These are phyloP conservation scores for Caenorhabditis imperialis DNA, from an alignment of 2,888 invertebrate species.

Conservation along the genomic window DNA sequence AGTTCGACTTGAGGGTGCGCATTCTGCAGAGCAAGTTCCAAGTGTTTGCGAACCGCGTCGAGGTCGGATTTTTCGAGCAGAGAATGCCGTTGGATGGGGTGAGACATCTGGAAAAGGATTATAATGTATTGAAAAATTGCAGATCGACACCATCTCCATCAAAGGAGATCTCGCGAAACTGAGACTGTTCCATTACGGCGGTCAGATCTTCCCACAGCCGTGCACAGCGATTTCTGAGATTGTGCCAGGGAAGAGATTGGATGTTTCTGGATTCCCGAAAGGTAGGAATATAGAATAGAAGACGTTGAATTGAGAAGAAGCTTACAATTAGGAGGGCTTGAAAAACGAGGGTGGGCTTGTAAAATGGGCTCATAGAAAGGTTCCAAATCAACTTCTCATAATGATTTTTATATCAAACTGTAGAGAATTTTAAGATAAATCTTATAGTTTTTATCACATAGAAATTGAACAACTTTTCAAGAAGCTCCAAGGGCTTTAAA, in stretches of 20 bases:
- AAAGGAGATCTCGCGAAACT: slow-evolving; percentile 72
- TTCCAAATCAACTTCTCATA: no score
- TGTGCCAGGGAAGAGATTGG: slow-evolving; percentile 75
- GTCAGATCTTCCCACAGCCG: slow-evolving; percentile 73
- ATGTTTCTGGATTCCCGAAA: slow-evolving; percentile 74
- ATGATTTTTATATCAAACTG: no score
- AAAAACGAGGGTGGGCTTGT: no score
- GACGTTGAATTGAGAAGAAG: no score
- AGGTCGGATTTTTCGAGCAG: slow-evolving; percentile 76
- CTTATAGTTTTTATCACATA: no score
- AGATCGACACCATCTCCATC: slow-evolving; percentile 77
- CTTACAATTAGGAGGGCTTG: no score
- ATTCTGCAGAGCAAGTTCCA: slow-evolving; percentile 74
- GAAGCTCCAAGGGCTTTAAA: no score
- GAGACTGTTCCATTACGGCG: slow-evolving; percentile 77
- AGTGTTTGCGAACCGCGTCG: slow-evolving; percentile 76
- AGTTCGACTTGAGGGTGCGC: slow-evolving; percentile 76
- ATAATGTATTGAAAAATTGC: no score
- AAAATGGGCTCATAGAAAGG: no score
- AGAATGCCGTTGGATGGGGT: slow-evolving; percentile 73
- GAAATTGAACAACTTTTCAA: no score
- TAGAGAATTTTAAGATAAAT: no score
- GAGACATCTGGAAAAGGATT: slow-evolving; percentile 14
- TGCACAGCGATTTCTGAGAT: slow-evolving; percentile 76
- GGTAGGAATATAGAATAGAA: no score